Evolutionary conservation across 2,797 vertebrate genomes (phyloP).

Genomic region (Odontamblyopus lacepedii): DNA sequence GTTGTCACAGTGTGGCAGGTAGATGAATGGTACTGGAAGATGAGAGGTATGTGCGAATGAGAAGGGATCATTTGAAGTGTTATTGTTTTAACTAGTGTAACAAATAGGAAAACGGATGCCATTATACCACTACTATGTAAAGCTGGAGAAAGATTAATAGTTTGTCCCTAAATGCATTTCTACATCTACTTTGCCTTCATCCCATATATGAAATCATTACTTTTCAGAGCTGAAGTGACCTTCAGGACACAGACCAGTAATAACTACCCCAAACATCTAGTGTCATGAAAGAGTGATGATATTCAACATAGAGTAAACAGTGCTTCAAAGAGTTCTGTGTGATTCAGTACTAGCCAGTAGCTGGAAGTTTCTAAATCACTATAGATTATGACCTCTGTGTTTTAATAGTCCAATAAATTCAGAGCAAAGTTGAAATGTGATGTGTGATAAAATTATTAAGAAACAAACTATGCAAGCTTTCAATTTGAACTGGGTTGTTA

Average conservation of each 20-base stretch:
- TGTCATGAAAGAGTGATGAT: not conserved
- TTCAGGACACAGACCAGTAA: conserved; percentile 24
- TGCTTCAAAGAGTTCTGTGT: not conserved
- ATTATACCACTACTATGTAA: conserved; percentile 25
- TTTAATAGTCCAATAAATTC: too few relatives aligned
- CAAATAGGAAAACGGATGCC: conserved; percentile 37
- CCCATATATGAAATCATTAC: conserved; percentile 10
- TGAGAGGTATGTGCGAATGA: conserved; percentile 16
- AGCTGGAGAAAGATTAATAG: conserved; percentile 59
- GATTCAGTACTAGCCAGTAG: not conserved
- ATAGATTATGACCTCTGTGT: not conserved
- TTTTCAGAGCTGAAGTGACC: not conserved
- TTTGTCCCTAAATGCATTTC: conserved; percentile 14
- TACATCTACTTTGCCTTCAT: conserved; percentile 1
- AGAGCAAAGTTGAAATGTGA: too few relatives aligned
- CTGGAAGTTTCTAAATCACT: not conserved
- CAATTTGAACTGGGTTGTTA: not conserved
- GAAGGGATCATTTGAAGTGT: conserved; percentile 18
- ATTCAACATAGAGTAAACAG: not conserved
- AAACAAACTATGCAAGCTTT: not conserved
- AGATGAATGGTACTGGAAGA: not conserved
- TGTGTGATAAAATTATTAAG: too few relatives aligned
- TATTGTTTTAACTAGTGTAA: conserved; percentile 44
- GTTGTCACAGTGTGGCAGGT: conserved; percentile 14
- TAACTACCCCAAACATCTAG: conserved; percentile 15